These are phyloP conservation scores for Chondrilla cf. caribensis DNA, from an alignment of 37 sponge, comb jelly and placozoan genomes.

Conservation along the genomic window DNA sequence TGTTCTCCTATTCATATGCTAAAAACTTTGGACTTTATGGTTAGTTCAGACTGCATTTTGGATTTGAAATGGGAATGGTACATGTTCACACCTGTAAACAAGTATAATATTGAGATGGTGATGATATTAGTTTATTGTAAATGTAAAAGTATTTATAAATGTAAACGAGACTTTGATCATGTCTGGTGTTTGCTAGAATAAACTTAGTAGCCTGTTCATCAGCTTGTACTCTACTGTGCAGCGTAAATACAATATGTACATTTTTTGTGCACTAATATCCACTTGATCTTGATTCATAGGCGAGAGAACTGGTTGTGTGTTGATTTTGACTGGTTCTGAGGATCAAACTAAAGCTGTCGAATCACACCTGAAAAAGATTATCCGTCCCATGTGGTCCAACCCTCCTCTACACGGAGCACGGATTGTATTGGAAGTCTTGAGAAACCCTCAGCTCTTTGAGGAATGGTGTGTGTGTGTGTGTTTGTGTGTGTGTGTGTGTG, in stretches of 20 bases:
- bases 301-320: slow-evolving; percentile 6
- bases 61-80: not conserved
- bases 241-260: no score
- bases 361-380: slow-evolving; percentile 70
- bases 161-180: no score
- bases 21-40: slow-evolving; percentile 99
- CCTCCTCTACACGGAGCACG: slow-evolving; percentile 64
- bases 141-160: no score
- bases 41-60: slow-evolving; percentile 19
- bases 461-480: slow-evolving; percentile 43
- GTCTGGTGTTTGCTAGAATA: no score
- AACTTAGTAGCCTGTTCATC: no score
- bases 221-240: no score
- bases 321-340: slow-evolving; percentile 10
- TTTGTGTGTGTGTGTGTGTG: no score
- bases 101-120: no score
- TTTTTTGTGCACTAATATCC: no score
- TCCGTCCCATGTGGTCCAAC: slow-evolving; percentile 74
- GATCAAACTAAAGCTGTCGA: slow-evolving; percentile 53
- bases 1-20: slow-evolving; percentile 91
- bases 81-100: no score
- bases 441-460: slow-evolving; percentile 37
- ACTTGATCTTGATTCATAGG: no score
- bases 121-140: no score
- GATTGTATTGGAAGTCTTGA: slow-evolving; percentile 45